Evolutionary conservation across 1,140 invertebrate species (phyloP).

Genomic region (Cecropterus lyciades): DNA sequence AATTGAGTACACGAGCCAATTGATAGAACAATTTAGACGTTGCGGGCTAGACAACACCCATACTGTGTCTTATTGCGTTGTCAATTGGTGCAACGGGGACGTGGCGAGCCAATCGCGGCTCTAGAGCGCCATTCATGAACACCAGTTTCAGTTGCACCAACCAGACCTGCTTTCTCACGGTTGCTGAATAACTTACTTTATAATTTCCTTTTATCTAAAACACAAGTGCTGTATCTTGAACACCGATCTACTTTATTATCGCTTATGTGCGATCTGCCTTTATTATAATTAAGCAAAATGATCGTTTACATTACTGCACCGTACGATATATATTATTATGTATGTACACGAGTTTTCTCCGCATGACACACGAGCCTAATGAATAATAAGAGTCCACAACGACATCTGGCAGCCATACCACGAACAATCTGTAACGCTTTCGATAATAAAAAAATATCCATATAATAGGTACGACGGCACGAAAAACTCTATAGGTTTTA

Average conservation of each 20-base stretch:
- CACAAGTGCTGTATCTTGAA: slow-evolving; percentile 1
- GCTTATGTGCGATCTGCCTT: neutral
- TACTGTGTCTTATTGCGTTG: slow-evolving; percentile 27
- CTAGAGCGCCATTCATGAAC: slow-evolving; percentile 9
- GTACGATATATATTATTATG: too few species aligned
- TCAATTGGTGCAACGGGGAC: slow-evolving; percentile 13
- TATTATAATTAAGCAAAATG: slow-evolving; percentile 1
- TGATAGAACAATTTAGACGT: slow-evolving; percentile 34
- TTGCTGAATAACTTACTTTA: slow-evolving; percentile 9
- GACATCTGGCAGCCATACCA: slow-evolving; percentile 49
- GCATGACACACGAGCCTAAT: slow-evolving; percentile 16
- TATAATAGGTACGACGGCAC: slow-evolving; percentile 1
- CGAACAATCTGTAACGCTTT: slow-evolving; percentile 31
- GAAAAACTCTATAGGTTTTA: slow-evolving; percentile 5
- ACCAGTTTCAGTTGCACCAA: slow-evolving; percentile 17
- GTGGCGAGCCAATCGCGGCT: neutral
- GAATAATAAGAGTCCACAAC: slow-evolving; percentile 35
- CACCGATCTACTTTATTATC: neutral
- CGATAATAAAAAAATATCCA: slow-evolving; percentile 18
- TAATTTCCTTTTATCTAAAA: slow-evolving; percentile 9
- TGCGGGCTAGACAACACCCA: slow-evolving; percentile 21
- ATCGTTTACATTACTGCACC: neutral
- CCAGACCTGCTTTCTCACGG: slow-evolving; percentile 19
- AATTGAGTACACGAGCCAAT: slow-evolving; percentile 32
- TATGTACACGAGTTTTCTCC: slow-evolving; percentile 13